These are phyloP conservation scores for Parotocinclus haroldoi DNA, from an alignment of 2,797 vertebrate genomes.

Conservation along the genomic window DNA sequence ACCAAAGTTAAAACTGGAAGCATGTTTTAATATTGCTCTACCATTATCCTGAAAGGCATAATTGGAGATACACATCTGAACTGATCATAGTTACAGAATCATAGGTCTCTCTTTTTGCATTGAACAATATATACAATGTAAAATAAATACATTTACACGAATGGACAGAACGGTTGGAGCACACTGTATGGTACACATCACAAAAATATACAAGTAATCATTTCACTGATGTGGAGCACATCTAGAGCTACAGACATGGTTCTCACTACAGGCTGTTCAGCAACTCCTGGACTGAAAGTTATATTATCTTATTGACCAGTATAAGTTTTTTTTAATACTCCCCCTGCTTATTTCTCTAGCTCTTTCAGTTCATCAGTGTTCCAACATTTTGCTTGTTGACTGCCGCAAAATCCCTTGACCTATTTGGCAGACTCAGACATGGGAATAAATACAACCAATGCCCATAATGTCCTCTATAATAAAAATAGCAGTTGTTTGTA, in stretches of 20 bases:
- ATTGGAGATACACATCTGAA: conserved; percentile 99
- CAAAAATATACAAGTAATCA: conserved; percentile 99
- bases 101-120: conserved; percentile 99
- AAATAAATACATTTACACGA: conserved; percentile 99
- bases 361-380: conserved; percentile 27
- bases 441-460: conserved; percentile 92
- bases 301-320: conserved; percentile 46
- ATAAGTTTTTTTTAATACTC: conserved; percentile 69
- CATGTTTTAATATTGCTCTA: conserved; percentile 99
- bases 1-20: conserved; percentile 95
- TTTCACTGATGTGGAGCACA: conserved; percentile 99
- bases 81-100: conserved; percentile 99
- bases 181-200: conserved; percentile 99
- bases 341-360: conserved; percentile 63
- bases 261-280: conserved; percentile 87
- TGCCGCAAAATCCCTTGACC: conserved; percentile 78
- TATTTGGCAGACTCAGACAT: conserved; percentile 63
- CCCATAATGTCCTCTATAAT: conserved; percentile 82
- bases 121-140: conserved; percentile 99
- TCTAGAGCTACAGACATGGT: conserved; percentile 99
- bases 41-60: conserved; percentile 99
- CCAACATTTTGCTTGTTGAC: conserved; percentile 75
- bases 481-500: conserved; percentile 86
- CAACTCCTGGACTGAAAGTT: conserved; percentile 82
- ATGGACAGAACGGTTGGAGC: conserved; percentile 99